Evolutionary conservation across 2,113 vertebrate species (phyloP), one percentile per base, ranked within the genome.

Genomic region (Oreochromis aureus): DNA sequence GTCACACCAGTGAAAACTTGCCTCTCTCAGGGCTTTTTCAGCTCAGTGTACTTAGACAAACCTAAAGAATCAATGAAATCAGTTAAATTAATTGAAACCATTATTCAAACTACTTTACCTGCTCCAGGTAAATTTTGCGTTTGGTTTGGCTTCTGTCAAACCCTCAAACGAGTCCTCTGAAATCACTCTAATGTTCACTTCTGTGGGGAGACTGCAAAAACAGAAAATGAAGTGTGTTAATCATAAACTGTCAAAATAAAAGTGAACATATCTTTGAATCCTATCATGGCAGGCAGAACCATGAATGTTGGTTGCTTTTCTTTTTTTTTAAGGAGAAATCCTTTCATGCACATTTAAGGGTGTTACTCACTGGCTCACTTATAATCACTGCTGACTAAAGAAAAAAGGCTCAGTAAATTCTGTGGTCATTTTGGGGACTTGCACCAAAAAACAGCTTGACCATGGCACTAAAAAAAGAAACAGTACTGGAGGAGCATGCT

Each of bases 201-300:
- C 55, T 58, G 22, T 39, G 1, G 95, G 94, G 10, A 2, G 41
- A 91, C 96, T 96, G 66, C 1, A 61, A 86, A 24, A 56, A 84
- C 1, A 19, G 56, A 80, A 18, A 24, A 3, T 13, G 51, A 56
- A 6, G 22, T 56, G 22, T 27, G 55, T 24, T 27, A 27, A 27
- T 56, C 22, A 6, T 56, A 12, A 56, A 24, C 10, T 56, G 10
- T 10, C 54, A 56, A 22, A 24, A 13, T 13, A 13, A 56, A 12
- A 6, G 22, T 56, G 5, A n/a, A 54, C 51, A 54, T 12, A 56
- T 22, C 2, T 56, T 12, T 56, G 54, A 13, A 56, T 24, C n/a
- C 22, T 56, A 56, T 24, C 22, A 12, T 7, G 3, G 10, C 54
- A 22, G 54, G 10, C n/a, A 55, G 10, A 12, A 22, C n/a, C 54